phyloP scores from a whole-genome alignment of 2,888 invertebrate species.

The Athalia cordata region DNA sequence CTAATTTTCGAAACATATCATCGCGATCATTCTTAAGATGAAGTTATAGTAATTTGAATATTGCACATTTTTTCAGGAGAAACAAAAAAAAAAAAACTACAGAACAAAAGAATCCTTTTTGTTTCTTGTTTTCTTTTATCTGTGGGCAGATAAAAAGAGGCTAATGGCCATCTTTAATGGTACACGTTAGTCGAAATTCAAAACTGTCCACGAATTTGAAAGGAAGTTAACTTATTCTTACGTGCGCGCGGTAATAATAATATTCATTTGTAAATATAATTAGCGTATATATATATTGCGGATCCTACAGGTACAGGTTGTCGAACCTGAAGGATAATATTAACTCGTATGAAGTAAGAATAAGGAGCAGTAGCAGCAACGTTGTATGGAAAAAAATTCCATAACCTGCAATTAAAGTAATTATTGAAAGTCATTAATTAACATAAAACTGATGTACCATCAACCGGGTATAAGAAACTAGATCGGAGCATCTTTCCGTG shows the following conservation, averaged over 20 bases:
- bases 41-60: too few species aligned
- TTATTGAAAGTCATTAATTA: constrained; percentile 36
- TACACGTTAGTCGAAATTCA: background rate
- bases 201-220: background rate
- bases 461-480: background rate
- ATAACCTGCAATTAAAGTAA: constrained; percentile 29
- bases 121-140: too few species aligned
- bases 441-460: constrained; percentile 20
- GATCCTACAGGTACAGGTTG: constrained; percentile 2
- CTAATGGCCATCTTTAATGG: background rate
- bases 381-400: background rate
- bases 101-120: too few species aligned
- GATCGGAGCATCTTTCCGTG: constrained; percentile 33
- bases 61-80: too few species aligned
- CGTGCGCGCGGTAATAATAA: background rate
- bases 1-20: too few species aligned
- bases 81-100: too few species aligned
- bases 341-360: constrained; percentile 11
- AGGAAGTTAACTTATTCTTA: background rate
- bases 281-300: background rate
- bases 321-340: constrained; percentile 20
- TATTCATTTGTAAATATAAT: background rate
- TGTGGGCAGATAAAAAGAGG: too few species aligned
- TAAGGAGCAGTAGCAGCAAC: background rate
- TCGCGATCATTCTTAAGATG: too few species aligned